phyloP scores from a whole-genome alignment of 2,113 vertebrate species.

The Crotalus viridis region DNA sequence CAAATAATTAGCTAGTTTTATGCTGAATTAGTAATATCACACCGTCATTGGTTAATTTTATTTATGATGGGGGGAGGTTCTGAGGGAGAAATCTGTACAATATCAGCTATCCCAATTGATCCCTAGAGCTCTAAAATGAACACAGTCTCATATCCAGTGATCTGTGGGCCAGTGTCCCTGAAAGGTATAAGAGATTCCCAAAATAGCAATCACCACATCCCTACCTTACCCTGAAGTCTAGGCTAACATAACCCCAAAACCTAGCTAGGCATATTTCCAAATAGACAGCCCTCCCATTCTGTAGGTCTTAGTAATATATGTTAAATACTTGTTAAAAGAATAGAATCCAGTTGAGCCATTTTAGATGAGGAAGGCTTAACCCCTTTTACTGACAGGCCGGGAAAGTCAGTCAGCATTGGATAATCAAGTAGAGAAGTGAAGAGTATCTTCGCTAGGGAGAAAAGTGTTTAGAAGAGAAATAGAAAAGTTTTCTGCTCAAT shows the following conservation, averaged over 20 bases:
- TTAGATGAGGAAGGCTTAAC: not conserved
- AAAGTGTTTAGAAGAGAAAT: not conserved
- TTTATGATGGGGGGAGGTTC: not conserved
- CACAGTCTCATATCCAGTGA: not conserved
- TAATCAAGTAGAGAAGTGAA: not conserved
- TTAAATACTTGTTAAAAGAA: not conserved
- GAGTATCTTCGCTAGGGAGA: not conserved
- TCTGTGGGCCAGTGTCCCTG: not conserved
- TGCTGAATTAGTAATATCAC: not conserved
- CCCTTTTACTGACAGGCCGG: not conserved
- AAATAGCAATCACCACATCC: not conserved
- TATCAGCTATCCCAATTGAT: not conserved
- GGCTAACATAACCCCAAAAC: not conserved
- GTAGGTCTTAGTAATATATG: not conserved
- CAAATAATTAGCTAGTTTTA: not conserved
- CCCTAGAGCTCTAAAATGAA: not conserved
- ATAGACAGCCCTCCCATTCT: not conserved
- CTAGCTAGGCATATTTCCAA: not conserved
- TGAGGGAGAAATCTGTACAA: not conserved
- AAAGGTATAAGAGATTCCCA: not conserved
- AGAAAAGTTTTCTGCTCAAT: not conserved
- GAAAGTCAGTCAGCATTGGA: not conserved
- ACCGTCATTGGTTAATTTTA: not conserved
- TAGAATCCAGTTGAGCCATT: not conserved
- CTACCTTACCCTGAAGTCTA: not conserved